These are phyloP conservation scores for Lithophane socia DNA, from an alignment of 2,888 invertebrate species.

Conservation along the genomic window DNA sequence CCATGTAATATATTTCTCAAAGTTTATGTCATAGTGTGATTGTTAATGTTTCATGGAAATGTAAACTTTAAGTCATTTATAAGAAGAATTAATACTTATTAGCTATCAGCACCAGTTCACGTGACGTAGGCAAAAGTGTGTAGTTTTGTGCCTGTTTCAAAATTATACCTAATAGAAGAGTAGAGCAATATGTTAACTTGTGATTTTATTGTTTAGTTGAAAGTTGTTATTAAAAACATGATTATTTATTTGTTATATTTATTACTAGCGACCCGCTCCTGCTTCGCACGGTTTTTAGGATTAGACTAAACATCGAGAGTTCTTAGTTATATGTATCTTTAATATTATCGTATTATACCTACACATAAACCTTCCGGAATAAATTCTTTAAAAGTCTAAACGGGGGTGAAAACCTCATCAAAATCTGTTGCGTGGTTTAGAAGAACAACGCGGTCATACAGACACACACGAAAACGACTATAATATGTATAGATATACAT, in stretches of 20 bases:
- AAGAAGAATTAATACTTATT: background rate
- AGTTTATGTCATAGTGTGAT: conserved; percentile 2
- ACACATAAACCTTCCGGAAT: no score
- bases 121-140: conserved; percentile 16
- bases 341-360: no score
- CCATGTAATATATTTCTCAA: conserved; percentile 7
- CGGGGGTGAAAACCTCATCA: no score
- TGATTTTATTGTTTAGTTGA: conserved; percentile 63
- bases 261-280: no score
- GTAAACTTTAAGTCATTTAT: conserved; percentile 3
- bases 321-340: no score
- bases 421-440: no score
- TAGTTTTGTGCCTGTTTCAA: conserved; percentile 35
- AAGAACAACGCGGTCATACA: no score
- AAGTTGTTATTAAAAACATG: conserved; percentile 58
- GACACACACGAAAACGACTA: no score
- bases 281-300: no score
- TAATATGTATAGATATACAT: no score
- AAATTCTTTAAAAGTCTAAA: no score
- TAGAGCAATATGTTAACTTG: conserved; percentile 58
- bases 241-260: conserved; percentile 48
- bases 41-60: conserved; percentile 12
- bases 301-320: no score
- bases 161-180: conserved; percentile 28
- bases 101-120: conserved; percentile 51